Conservation (phyloP, 2,888 invertebrate species). For the Calameuta idolon region DNA sequence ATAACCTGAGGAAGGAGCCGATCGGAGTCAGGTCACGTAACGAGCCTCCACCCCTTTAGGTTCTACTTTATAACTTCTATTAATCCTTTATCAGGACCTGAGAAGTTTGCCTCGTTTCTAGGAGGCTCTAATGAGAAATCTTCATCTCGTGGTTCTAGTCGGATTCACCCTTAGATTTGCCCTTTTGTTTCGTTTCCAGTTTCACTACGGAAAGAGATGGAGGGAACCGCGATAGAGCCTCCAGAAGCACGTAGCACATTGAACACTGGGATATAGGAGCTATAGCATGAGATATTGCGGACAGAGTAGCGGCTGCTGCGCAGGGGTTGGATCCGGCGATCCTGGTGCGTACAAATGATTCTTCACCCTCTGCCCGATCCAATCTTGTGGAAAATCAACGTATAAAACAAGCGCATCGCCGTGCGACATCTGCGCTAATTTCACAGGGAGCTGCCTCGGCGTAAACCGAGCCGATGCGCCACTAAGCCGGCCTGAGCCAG, state of each 20-base stretch:
- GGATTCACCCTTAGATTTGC: background rate
- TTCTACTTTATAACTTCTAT: constrained; percentile 68
- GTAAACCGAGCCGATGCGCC: constrained; percentile 37
- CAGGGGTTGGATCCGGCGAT: background rate
- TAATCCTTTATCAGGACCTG: constrained; percentile 59
- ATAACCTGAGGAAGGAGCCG: constrained; percentile 66
- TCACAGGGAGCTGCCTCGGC: constrained; percentile 62
- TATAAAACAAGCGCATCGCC: constrained; percentile 55
- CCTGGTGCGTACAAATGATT: background rate
- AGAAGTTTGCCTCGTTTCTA: constrained; percentile 41
- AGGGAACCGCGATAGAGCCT: background rate
- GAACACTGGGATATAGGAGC: background rate
- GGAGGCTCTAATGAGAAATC: constrained; percentile 61
- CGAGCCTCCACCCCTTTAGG: constrained; percentile 65
- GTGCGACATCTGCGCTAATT: constrained; percentile 66
- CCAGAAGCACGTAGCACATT: background rate
- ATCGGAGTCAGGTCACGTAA: constrained; percentile 68
- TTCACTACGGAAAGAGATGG: background rate
- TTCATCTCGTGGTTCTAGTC: constrained; percentile 31
- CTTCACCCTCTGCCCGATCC: constrained; percentile 52
- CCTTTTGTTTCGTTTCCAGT: background rate
- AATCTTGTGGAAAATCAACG: constrained; percentile 67
- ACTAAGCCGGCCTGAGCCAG: constrained; percentile 3
- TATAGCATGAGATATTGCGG: background rate
- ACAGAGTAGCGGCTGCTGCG: background rate